A percentile compares a stretch with the other conserved stretches of the same genome.
Evolutionary conservation across 2,888 invertebrate species (phyloP).

Genomic region (Ophion slaviceki): DNA sequence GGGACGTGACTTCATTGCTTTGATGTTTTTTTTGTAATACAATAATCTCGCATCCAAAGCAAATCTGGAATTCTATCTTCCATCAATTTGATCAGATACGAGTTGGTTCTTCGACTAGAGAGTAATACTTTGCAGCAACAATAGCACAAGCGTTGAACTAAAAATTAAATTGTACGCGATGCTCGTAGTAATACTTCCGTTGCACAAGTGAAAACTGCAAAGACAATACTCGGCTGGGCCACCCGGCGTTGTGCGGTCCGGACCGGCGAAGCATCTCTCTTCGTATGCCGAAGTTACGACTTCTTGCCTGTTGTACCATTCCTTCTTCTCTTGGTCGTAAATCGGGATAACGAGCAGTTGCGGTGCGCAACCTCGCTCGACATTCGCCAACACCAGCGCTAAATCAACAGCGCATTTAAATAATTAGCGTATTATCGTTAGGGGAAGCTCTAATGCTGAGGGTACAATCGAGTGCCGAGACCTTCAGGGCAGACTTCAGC

Average conservation of each 20-base stretch:
- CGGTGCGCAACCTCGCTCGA: constrained; percentile 89
- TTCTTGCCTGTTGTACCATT: constrained; percentile 88
- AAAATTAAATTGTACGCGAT: constrained; percentile 43
- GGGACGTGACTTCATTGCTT: not conserved
- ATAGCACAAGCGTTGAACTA: not conserved
- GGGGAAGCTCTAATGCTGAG: not conserved
- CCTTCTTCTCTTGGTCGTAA: constrained; percentile 84
- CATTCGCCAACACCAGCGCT: constrained; percentile 86
- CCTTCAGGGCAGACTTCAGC: not conserved
- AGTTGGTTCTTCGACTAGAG: constrained; percentile 17
- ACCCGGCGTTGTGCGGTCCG: constrained; percentile 87
- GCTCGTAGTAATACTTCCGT: constrained; percentile 83
- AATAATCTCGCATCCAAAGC: not conserved
- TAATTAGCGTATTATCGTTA: constrained; percentile 16
- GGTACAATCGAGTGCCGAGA: no score
- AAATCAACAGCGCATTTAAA: constrained; percentile 75
- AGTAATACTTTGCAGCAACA: constrained; percentile 34
- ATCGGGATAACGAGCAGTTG: constrained; percentile 88
- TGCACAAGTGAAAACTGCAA: constrained; percentile 90
- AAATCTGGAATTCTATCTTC: constrained; percentile 11
- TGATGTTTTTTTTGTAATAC: not conserved
- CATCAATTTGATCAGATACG: not conserved
- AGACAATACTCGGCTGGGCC: constrained; percentile 90
- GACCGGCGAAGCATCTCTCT: constrained; percentile 88
- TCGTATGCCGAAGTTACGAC: constrained; percentile 88